Evolutionary conservation across 2,797 vertebrate genomes (phyloP).

Genomic region (Ispidina picta): DNA sequence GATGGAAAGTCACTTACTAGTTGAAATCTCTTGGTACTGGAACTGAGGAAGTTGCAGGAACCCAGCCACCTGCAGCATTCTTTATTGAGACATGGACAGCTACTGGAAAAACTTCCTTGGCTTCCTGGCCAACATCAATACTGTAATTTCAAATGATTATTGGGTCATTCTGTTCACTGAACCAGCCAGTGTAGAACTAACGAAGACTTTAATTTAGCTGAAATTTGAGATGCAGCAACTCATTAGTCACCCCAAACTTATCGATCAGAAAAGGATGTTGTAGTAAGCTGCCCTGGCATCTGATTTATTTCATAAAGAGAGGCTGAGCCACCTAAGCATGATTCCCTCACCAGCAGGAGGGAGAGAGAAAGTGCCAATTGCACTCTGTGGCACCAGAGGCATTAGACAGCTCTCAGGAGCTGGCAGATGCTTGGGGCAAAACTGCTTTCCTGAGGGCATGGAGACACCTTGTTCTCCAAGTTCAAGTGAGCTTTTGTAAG

Average conservation of each 20-base stretch:
- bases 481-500: background rate
- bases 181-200: background rate
- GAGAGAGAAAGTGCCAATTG: accelerated
- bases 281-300: background rate
- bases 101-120: background rate
- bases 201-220: background rate
- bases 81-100: constrained; percentile 15
- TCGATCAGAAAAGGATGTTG: constrained; percentile 7
- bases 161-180: constrained; percentile 7
- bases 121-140: background rate
- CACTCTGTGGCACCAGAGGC: background rate
- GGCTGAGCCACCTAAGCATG: background rate
- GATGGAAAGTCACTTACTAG: background rate
- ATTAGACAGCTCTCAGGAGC: background rate
- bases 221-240: background rate
- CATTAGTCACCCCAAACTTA: background rate
- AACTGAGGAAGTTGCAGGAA: constrained; percentile 6
- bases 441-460: background rate
- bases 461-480: background rate
- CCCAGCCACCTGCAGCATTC: constrained; percentile 3
- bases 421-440: background rate
- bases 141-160: constrained; percentile 7
- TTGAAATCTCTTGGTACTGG: background rate
- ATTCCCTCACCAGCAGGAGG: background rate
- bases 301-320: background rate